phyloP scores from a whole-genome alignment of 2,888 invertebrate species.

The Octonoba sinensis region DNA sequence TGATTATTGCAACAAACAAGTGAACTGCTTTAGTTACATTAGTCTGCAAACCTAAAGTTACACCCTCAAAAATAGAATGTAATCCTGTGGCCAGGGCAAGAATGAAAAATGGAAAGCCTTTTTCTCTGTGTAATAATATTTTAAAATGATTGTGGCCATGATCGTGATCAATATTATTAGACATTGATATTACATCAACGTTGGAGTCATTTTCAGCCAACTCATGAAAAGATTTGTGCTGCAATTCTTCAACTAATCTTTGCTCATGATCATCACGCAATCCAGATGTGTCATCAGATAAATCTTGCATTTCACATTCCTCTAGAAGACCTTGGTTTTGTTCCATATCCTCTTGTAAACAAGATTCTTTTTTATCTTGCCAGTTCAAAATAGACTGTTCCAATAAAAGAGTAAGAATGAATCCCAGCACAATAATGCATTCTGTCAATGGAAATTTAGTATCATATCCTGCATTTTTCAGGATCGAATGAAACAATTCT shows the following conservation, averaged over 20 bases:
- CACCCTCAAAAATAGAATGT: conserved; percentile 71
- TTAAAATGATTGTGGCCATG: conserved; percentile 37
- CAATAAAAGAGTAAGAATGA: conserved; percentile 69
- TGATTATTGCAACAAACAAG: conserved; percentile 69
- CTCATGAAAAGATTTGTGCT: conserved; percentile 10
- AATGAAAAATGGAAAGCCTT: conserved; percentile 68
- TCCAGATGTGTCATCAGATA: conserved; percentile 38
- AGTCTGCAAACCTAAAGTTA: conserved; percentile 70
- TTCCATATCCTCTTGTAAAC: conserved; percentile 39
- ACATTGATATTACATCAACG: conserved; percentile 18
- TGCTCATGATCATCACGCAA: conserved; percentile 40
- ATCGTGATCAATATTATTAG: conserved; percentile 29
- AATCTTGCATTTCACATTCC: conserved; percentile 62
- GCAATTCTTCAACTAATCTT: conserved; percentile 23
- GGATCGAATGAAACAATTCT: conserved; percentile 68
- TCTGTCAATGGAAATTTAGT: conserved; percentile 68
- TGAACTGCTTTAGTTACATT: conserved; percentile 67
- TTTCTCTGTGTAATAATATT: conserved; percentile 37
- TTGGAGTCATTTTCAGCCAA: conserved; percentile 25
- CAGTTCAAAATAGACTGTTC: conserved; percentile 68
- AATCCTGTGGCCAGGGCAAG: conserved; percentile 69
- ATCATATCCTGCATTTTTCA: conserved; percentile 65
- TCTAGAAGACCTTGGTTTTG: conserved; percentile 60
- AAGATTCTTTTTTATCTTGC: conserved; percentile 35
- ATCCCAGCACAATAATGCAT: conserved; percentile 69